phyloP scores from a whole-genome alignment of 2,113 vertebrate genomes.

The Tetraodon nigroviridis region DNA sequence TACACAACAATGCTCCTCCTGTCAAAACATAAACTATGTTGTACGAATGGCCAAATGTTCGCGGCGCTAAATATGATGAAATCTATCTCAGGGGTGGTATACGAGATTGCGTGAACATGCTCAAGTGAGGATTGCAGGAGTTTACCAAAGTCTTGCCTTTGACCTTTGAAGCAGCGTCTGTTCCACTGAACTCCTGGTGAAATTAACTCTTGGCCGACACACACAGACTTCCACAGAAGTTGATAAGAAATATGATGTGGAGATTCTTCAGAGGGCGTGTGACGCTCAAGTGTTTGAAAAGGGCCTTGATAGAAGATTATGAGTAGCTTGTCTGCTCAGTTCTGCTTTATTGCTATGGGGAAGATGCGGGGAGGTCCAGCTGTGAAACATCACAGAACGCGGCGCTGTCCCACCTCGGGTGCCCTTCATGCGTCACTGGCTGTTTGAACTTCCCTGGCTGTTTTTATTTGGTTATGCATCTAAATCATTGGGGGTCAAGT shows the following conservation, averaged over 20 bases:
- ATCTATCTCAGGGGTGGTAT: conserved; percentile 37
- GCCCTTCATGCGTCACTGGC: conserved; percentile 64
- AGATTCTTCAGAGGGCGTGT: conserved; percentile 30
- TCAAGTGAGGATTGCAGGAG: conserved; percentile 29
- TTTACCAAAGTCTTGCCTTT: conserved; percentile 39
- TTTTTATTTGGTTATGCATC: conserved; percentile 71
- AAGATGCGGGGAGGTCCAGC: conserved; percentile 64
- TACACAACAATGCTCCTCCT: conserved; percentile 70
- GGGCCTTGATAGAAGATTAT: conserved; percentile 30
- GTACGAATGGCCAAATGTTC: conserved; percentile 59
- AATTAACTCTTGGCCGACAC: conserved; percentile 37
- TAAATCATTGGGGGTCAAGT: conserved; percentile 76
- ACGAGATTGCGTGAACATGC: conserved; percentile 47
- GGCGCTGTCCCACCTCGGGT: conserved; percentile 57
- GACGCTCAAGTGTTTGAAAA: conserved; percentile 26
- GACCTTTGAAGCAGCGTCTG: conserved; percentile 33
- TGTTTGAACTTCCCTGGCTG: conserved; percentile 67
- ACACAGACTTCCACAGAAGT: conserved; percentile 9
- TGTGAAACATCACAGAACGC: conserved; percentile 65
- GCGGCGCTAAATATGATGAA: conserved; percentile 44
- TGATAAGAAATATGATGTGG: conserved; percentile 30
- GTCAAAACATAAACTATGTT: conserved; percentile 73
- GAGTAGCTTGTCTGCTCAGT: conserved; percentile 22
- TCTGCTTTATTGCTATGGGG: conserved; percentile 25
- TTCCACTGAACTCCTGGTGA: conserved; percentile 26